Percentiles rank a stretch among this genome's conserved stretches.
Evolutionary conservation across 2,888 invertebrate genomes (phyloP).

Genomic region (Leucoptera coffeella): DNA sequence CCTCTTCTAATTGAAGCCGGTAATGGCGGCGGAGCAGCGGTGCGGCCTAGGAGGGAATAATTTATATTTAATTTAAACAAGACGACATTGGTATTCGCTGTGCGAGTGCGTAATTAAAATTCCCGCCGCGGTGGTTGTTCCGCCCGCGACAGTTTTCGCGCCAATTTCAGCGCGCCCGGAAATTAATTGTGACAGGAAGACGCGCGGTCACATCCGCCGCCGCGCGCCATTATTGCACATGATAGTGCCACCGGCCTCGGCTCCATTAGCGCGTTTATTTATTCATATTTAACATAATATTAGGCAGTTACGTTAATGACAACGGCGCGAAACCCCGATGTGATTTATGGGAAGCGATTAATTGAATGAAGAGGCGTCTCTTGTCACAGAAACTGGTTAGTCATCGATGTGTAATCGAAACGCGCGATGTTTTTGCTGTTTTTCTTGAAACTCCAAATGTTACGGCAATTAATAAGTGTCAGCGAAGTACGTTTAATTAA

Average conservation of each 20-base stretch:
- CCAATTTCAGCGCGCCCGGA: constrained; percentile 53
- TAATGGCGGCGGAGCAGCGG: constrained; percentile 34
- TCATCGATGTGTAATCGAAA: constrained; percentile 17
- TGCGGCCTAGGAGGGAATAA: constrained; percentile 49
- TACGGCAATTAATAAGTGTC: constrained; percentile 40
- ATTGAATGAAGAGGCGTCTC: no score
- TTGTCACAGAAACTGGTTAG: constrained; percentile 24
- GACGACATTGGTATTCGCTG: constrained; percentile 53
- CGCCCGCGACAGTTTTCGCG: constrained; percentile 49
- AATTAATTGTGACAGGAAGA: constrained; percentile 55
- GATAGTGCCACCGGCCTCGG: constrained; percentile 18
- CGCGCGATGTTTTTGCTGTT: constrained; percentile 24
- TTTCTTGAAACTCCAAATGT: constrained; percentile 23
- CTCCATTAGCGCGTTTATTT: constrained; percentile 1
- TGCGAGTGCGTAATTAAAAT: constrained; percentile 54
- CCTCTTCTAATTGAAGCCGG: constrained; percentile 3
- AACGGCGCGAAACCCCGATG: constrained; percentile 7
- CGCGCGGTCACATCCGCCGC: constrained; percentile 48
- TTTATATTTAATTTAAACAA: constrained; percentile 55
- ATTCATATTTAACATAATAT: neutral
- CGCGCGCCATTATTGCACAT: constrained; percentile 36
- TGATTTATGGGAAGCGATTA: constrained; percentile 30
- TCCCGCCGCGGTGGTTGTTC: constrained; percentile 38
- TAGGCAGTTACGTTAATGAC: no score
- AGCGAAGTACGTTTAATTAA: constrained; percentile 35